Base-by-base conservation (phyloP, 2,888 invertebrate species). In the Ennomos erosarius region DNA sequence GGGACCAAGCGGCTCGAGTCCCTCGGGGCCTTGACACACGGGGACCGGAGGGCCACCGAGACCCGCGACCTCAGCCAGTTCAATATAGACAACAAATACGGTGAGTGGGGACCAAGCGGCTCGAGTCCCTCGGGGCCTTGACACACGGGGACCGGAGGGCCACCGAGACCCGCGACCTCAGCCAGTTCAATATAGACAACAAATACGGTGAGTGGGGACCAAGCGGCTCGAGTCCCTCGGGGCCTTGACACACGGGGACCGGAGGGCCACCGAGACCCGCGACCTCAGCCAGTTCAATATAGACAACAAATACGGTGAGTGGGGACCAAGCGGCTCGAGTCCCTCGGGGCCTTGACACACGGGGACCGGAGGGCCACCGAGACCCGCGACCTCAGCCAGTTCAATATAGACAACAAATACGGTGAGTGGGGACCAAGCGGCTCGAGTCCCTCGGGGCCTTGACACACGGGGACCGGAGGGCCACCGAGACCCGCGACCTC, bases 131-230 rank as follows among this genome's bases (percentile, higher is more conserved):
- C 72, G 99, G 99, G 9, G 99, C 99, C 1, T 92, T 99, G 61
- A 99, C 99, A 0, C 99, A 99, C 87, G 99, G 99, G 40, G 99
- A 99, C 93, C 94, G 99, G 42, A 94, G 99, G 55, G 99, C 99
- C 40, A 99, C 99, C 0, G 99, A 99, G 92, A 96, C 98, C 0
- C 92, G 99, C 58, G 99, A 99, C 93, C 94, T 99, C 54, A 98
- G 98, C 65, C 97, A 98, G 85, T 99, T 99, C 90, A 99, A 99
- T 82, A 98, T 99, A 75, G 99, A 99, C 87, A 99, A 98, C 85
- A 99, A 99, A 85, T 91, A 91, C 49, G 91, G 90, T 90, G n/a
- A 69, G 81, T 62, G 10, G n/a, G 8, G 6, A 6, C 99, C 53
- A 99, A 99, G 88, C 95, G 99, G 49, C 93, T 99, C 9, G 99